Conservation (phyloP, 2,797 vertebrate genomes). For the Scyliorhinus canicula region DNA sequence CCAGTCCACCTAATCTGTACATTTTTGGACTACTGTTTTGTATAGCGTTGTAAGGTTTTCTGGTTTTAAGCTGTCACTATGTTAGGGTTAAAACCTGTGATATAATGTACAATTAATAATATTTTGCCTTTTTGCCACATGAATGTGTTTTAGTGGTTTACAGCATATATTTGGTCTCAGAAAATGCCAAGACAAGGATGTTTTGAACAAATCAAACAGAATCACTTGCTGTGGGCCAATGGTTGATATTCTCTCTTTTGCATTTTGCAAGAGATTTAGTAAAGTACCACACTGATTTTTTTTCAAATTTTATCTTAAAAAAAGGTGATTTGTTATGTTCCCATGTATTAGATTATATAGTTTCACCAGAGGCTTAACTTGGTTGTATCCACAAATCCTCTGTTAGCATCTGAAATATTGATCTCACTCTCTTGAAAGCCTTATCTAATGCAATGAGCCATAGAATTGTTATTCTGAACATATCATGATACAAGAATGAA, state of each 20-base stretch:
- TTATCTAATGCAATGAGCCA: constrained; percentile 19
- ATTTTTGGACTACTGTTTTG: too few relatives aligned
- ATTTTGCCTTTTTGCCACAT: background rate
- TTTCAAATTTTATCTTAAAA: constrained; percentile 7
- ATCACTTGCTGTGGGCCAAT: background rate
- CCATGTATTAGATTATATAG: background rate
- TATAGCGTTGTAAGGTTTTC: background rate
- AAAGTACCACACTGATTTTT: background rate
- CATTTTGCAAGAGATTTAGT: background rate
- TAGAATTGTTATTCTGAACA: constrained; percentile 11
- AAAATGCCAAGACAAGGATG: background rate
- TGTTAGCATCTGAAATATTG: constrained; percentile 16
- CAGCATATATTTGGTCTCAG: background rate
- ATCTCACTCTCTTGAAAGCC: constrained; percentile 9
- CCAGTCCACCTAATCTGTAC: too few relatives aligned
- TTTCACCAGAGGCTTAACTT: constrained; percentile 6
- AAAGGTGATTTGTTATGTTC: background rate
- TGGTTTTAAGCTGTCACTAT: background rate
- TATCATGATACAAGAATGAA: background rate
- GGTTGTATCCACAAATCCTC: background rate
- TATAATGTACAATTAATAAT: background rate
- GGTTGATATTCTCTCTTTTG: background rate
- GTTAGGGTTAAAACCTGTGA: background rate
- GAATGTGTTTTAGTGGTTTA: background rate
- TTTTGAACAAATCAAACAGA: background rate